Evolutionary conservation across 2,797 vertebrate species (phyloP).

Genomic region (Danio kyathit): DNA sequence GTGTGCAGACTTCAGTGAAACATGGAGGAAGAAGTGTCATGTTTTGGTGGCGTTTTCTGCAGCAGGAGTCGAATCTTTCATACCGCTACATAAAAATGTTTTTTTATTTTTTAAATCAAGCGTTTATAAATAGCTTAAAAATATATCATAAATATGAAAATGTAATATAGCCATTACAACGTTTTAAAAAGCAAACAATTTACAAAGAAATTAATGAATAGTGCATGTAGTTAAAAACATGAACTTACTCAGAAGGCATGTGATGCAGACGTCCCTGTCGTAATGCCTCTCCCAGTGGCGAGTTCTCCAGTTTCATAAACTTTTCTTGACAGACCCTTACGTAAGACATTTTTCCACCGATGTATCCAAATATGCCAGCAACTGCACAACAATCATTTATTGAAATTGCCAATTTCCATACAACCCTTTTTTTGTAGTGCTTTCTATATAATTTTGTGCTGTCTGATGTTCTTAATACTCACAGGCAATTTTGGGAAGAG

Average conservation of each 20-base stretch:
- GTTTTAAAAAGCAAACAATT: no score
- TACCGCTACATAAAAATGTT: no score
- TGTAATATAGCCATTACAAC: no score
- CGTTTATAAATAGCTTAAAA: no score
- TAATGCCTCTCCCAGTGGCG: slow-evolving; percentile 82
- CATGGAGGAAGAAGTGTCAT: no score
- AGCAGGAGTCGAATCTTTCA: no score
- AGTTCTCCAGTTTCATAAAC: slow-evolving; percentile 85
- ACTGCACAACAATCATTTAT: slow-evolving; percentile 68
- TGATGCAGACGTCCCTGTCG: slow-evolving; percentile 71
- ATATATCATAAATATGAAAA: no score
- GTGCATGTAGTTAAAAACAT: neutral
- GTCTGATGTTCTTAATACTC: slow-evolving; percentile 69
- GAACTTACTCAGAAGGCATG: slow-evolving; percentile 75
- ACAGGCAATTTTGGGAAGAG: slow-evolving; percentile 82
- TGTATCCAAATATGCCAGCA: slow-evolving; percentile 82
- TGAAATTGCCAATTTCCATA: neutral
- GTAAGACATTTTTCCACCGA: slow-evolving; percentile 87
- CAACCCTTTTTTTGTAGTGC: neutral
- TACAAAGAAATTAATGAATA: neutral
- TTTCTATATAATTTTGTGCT: neutral
- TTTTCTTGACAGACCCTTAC: slow-evolving; percentile 83
- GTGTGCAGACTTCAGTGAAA: no score
- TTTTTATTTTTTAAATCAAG: no score
- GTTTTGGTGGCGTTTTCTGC: no score